Base-by-base conservation (phyloP, 2,113 vertebrate genomes). In the Lophotis ruficrista region DNA sequence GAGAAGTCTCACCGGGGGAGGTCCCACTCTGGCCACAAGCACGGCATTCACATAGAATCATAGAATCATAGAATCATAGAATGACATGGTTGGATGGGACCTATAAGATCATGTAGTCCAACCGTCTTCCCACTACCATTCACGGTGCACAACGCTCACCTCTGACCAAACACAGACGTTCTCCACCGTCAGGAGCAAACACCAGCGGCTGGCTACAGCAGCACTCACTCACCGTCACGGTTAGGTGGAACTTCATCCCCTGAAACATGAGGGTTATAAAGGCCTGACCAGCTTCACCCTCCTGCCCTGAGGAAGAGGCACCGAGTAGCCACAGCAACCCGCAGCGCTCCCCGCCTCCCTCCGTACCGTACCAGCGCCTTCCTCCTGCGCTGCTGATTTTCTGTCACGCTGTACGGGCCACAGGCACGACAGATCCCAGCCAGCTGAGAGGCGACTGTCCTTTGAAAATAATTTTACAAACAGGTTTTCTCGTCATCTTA, bases 271-370 rank as follows among this genome's bases (percentile, higher is more conserved):
- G 45, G 6, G 13, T 33, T 47, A 28, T 19, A 28, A 22, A 60
- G 65, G 6, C n/a, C 25, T 41, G 51, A 21, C 4, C 22, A 22
- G n/a, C 10, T 35, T 0, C 27, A 11, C 15, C 10, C 20, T 51
- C 9, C 35, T 21, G 28, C 53, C 24, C 35, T 1, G 6, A 10
- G 38, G 51, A 9, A n/a, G n/a, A n/a, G n/a, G n/a, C n/a, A n/a
- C n/a, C n/a, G n/a, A n/a, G n/a, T n/a, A n/a, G n/a, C n/a, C 90
- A 94, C 83, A 61, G 96, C 84, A 97, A 97, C 94, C 77, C 68
- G 4, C 7, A 6, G 50, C 7, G 62, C 65, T 64, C 68, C 62
- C 91, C 65, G 17, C 56, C 48, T 85, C 22, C 90, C 79, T 86
- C 18, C 93, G 33, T 35, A 13, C 19, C 56, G 33, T 31, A 57